These are phyloP conservation scores for Mormyrus iriodes DNA, from an alignment of 2,113 vertebrate genomes.

Conservation along the genomic window DNA sequence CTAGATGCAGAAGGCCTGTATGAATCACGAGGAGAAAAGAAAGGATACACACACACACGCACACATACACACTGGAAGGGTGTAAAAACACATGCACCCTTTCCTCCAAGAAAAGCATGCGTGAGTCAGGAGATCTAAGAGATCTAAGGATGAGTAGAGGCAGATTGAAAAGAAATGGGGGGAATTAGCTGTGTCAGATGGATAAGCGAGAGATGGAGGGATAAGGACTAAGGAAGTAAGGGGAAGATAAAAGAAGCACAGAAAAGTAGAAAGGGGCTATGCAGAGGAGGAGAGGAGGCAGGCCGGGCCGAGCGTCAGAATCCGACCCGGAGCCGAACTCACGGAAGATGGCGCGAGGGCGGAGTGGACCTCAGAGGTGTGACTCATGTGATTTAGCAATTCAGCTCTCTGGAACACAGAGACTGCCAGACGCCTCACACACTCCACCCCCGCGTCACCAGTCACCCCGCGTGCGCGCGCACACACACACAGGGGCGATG, in stretches of 20 bases:
- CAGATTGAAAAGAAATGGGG: background rate
- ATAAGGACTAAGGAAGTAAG: background rate
- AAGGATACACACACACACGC: background rate
- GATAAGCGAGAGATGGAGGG: background rate
- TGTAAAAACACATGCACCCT: background rate
- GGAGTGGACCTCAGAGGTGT: background rate
- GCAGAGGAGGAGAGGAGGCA: background rate
- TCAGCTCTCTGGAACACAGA: background rate
- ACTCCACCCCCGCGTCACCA: background rate
- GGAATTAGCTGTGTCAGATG: background rate
- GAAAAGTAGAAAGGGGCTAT: background rate
- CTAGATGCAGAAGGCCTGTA: background rate
- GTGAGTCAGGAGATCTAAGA: background rate
- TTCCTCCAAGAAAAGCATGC: background rate
- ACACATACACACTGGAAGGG: background rate
- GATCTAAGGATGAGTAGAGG: background rate
- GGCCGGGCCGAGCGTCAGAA: background rate
- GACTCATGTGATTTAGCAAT: conserved; percentile 3
- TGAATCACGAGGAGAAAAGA: background rate
- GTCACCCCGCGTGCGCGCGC: too few species aligned
- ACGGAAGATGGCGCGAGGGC: background rate
- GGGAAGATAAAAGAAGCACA: background rate
- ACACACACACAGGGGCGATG: too few species aligned
- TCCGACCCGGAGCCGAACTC: background rate
- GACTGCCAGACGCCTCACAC: background rate